phyloP scores from a whole-genome alignment of 2,113 vertebrate genomes.

The Piprites chloris region DNA sequence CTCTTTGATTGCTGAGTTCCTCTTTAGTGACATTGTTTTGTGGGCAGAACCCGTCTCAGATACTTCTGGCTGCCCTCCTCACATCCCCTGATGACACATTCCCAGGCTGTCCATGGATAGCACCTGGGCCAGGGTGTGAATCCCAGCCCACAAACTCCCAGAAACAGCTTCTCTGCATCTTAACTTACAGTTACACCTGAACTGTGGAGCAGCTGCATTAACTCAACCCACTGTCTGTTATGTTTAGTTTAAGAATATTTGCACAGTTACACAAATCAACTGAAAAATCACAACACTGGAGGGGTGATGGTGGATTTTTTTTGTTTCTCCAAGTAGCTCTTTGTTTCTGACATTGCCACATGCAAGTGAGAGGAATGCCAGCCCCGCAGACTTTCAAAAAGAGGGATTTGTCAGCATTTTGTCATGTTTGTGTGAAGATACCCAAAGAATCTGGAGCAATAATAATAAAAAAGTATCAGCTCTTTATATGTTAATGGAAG shows the following conservation, averaged over 20 bases:
- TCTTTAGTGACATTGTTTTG: not conserved
- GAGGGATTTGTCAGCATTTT: not conserved
- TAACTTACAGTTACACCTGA: not conserved
- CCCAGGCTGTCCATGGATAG: rapidly evolving
- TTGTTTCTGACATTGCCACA: not conserved
- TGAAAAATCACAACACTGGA: not conserved
- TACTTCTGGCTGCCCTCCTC: not conserved
- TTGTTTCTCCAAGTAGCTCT: not conserved
- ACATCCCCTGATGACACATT: rapidly evolving
- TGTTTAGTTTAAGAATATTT: not conserved
- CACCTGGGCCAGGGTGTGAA: not conserved
- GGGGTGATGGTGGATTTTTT: not conserved
- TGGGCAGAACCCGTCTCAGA: not conserved
- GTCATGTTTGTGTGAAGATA: not conserved
- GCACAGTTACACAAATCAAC: not conserved
- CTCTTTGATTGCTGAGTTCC: not conserved
- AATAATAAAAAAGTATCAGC: not conserved
- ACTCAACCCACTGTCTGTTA: not conserved
- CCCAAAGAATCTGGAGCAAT: not conserved
- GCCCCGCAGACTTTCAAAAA: not conserved
- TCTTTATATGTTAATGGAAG: not conserved
- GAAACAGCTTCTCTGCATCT: rapidly evolving
- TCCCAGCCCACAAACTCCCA: not conserved
- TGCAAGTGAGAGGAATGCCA: not conserved
- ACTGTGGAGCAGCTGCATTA: not conserved